A percentile compares a stretch with the other conserved stretches of the same genome.
These are phyloP conservation scores for Lichenostomus cassidix DNA, from an alignment of 2,113 vertebrate species.

Conservation along the genomic window DNA sequence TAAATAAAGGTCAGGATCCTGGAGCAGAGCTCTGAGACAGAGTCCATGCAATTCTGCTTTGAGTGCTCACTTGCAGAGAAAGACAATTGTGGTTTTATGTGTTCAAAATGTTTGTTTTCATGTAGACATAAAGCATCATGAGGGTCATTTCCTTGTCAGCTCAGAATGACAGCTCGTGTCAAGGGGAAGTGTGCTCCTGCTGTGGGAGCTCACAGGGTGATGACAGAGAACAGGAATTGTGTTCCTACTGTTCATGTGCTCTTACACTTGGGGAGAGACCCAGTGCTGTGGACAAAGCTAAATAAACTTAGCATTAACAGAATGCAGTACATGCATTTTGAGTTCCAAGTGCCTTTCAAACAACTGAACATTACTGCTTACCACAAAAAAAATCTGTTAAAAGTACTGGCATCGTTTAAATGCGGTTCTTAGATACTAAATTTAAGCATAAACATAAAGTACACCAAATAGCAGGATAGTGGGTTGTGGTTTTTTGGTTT, in stretches of 20 bases:
- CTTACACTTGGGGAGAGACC: neutral
- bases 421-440: neutral
- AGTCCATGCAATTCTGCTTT: neutral
- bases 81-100: neutral
- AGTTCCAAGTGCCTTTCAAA: neutral
- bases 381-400: neutral
- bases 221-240: neutral
- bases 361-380: neutral
- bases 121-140: neutral
- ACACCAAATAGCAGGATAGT: neutral
- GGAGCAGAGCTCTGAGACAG: neutral
- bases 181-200: neutral
- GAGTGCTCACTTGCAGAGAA: neutral
- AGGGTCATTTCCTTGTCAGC: neutral
- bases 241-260: neutral
- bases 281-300: neutral
- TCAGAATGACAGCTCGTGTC: neutral
- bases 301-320: neutral
- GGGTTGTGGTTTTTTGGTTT: neutral
- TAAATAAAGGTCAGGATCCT: neutral
- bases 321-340: neutral
- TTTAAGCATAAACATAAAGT: neutral
- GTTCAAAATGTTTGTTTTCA: neutral
- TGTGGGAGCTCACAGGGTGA: neutral
- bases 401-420: neutral